Evolutionary conservation across 2,888 invertebrate genomes (phyloP), one percentile per base, ranked within the genome.

Genomic region (Pandemis heparana): DNA sequence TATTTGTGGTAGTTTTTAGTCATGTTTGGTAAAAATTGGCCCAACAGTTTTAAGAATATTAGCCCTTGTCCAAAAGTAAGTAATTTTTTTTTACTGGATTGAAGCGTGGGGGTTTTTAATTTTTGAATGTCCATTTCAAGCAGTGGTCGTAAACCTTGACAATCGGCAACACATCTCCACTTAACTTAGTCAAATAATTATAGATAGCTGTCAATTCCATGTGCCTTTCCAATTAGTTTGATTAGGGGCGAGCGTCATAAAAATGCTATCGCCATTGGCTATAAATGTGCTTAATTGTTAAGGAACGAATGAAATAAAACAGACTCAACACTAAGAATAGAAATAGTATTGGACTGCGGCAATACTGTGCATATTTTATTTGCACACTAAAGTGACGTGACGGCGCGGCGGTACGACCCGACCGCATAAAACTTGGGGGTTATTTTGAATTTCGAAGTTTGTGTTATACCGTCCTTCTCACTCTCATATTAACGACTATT

Each of bases 311-410:
- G 62, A 41, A 18, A 53, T 6, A 18, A 53, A 53, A 16, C 53
- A 18, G 53, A 53, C 48, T 48, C 48, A 1, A 16, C 16, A 53
- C 51, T 18, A 23, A 56, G n/a, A 56, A 10, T 12, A 23, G 18
- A 56, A 56, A 56, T 56, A 56, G 56, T 56, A 23, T 10, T 23
- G 23, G 56, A 12, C 12, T 12, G 10, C 56, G 56, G 12, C 16
- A 4, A 6, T 16, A 16, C n/a, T 51, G 46, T 46, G 51, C 51
- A 51, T 56, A 65, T 65, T 65, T 65, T 65, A 65, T 65, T 38
- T n/a, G 39, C 16, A 12, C 39, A 39, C 38, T 65, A 65, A 65
- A 65, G 43, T 16, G 16, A 53, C 9, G n/a, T 38, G 39, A 53
- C 39, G 39, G 16, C 8, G 12, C 39, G 39, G 16, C 8, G 12